Percentiles rank a stretch among this genome's conserved stretches.
Conservation (phyloP, 2,113 vertebrate species). For the Corydoras sp. region DNA sequence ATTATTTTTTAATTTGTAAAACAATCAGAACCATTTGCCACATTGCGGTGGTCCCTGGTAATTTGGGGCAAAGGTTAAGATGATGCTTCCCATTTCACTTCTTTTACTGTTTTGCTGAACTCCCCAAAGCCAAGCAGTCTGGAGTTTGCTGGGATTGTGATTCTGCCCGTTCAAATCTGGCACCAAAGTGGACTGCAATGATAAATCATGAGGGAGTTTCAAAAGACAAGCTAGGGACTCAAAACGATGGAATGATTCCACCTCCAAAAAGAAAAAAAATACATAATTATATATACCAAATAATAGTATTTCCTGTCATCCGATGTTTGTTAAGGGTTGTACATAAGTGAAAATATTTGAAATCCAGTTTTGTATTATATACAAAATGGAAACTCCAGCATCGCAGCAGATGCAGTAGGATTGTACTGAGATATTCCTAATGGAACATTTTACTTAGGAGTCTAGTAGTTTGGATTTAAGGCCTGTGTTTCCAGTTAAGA, state of each 20-base stretch:
- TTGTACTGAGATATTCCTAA: conserved; percentile 77
- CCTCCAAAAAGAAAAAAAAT: conserved; percentile 56
- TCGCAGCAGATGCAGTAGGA: conserved; percentile 72
- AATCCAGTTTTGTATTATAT: conserved; percentile 91
- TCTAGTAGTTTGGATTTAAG: conserved; percentile 52
- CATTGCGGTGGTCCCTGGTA: conserved; percentile 15
- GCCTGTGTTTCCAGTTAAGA: conserved; percentile 81
- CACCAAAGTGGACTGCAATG: conserved; percentile 81
- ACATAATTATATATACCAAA: conserved; percentile 54
- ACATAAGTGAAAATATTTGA: conserved; percentile 87
- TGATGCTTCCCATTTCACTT: conserved; percentile 32
- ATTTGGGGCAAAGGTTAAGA: conserved; percentile 32
- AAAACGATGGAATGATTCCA: conserved; percentile 59
- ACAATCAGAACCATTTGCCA: conserved; percentile 44
- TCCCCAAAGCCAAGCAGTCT: conserved; percentile 52
- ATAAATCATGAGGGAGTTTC: conserved; percentile 65
- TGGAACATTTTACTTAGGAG: conserved; percentile 81
- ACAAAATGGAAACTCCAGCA: conserved; percentile 79
- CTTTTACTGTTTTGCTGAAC: conserved; percentile 17
- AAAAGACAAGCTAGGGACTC: conserved; percentile 61
- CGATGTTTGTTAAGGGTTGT: conserved; percentile 85
- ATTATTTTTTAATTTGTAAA: conserved; percentile 39
- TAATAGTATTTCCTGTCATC: conserved; percentile 75
- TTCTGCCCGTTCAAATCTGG: conserved; percentile 11
- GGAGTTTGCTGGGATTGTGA: conserved; percentile 34